Conservation (phyloP, 1,140 invertebrate genomes). For the Zeugodacus cucurbitae region DNA sequence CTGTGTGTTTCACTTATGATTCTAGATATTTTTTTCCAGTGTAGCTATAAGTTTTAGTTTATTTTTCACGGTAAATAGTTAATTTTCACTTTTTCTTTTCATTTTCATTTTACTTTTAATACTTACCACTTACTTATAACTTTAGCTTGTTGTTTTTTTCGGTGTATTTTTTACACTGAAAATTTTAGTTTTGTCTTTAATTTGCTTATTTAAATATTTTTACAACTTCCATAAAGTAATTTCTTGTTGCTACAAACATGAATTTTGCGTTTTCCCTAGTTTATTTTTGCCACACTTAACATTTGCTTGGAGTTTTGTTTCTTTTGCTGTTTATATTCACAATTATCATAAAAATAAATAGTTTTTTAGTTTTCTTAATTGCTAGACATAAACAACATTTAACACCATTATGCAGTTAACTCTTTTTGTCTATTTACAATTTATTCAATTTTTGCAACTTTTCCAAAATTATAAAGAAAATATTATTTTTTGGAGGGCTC, state of each 20-base stretch:
- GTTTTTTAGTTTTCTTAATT: not conserved
- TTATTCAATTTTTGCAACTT: not conserved
- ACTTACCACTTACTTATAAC: not conserved
- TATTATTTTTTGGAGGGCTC: not conserved
- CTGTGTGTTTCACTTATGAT: not conserved
- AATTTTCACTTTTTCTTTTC: not conserved
- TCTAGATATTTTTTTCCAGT: not conserved
- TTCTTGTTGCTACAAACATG: not conserved
- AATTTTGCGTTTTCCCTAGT: not conserved
- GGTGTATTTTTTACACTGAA: not conserved
- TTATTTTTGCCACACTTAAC: slow-evolving; percentile 11
- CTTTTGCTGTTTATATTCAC: not conserved
- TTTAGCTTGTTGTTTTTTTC: not conserved
- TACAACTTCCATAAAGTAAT: slow-evolving; percentile 15
- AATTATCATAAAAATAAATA: slow-evolving; percentile 9
- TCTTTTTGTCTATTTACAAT: not conserved
- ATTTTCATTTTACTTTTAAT: not conserved
- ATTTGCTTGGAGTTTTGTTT: slow-evolving; percentile 24
- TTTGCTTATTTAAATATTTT: not conserved
- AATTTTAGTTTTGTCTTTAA: not conserved
- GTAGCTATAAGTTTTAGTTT: not conserved
- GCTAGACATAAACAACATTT: slow-evolving; percentile 26
- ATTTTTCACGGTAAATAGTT: not conserved
- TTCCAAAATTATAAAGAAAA: not conserved
- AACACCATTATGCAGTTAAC: not conserved